Base-by-base conservation (phyloP, 2,113 vertebrate genomes). In the Candoia aspera region DNA sequence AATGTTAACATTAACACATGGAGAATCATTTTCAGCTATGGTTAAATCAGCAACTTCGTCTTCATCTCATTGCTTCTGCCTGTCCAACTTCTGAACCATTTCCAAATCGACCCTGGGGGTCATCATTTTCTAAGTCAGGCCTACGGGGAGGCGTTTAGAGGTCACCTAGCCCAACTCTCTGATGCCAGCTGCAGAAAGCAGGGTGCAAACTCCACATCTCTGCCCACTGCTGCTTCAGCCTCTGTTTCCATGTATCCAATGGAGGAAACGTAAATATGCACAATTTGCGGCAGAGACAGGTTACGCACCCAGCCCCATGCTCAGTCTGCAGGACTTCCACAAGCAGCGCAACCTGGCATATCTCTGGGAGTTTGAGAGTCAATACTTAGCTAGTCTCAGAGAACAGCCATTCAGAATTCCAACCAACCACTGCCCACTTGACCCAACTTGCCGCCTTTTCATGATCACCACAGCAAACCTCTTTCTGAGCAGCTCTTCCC, bases 1-100 rank as follows among this genome's bases (percentile, higher is more conserved):
- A 9, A 21, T 0, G 8, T 21, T 3, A 0, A 42, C 33, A 10
- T 3, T 21, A 42, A 8, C 0, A 0, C 17, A 21, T 1, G 17
- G 33, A 79, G 33, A 37, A 1, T 3, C 73, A 3, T 15, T 33
- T 1, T 15, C 2, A 37, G 1, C 33, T 17, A 3, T 2, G 3
- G 73, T 42, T 79, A 42, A 79, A 42, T 21, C 2, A 33, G 64
- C 73, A 42, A 3, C 33, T 79, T 79, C 33, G 21, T 10, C 8
- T 42, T 79, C 33, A 42, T 21, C 17, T 42, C 17, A 1, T 42
- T 42, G 73, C 17, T 79, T 79, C 37, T 3, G 3, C 0, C 73
- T 15, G 17, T 21, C 37, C n/a, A 79, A 19, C 68, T 19, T 17
- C 15, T 19, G 33, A 79, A 79, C 68, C 19, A 19, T 37, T 79